Conservation (phyloP, 2,888 invertebrate genomes). For the Monopis laevigella region DNA sequence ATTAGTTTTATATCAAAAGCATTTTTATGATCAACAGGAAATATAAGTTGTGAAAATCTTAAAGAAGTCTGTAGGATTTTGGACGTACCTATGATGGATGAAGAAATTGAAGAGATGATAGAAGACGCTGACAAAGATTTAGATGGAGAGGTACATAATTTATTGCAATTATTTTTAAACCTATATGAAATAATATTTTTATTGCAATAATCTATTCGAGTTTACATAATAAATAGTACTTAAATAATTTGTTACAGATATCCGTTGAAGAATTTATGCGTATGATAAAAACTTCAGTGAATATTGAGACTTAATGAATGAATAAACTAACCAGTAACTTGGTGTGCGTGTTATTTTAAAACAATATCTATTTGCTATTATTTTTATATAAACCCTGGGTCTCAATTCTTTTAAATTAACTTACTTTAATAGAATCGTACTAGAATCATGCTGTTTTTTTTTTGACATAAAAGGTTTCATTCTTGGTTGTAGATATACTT, state of each 20-base stretch:
- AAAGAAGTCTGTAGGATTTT: slow-evolving; percentile 43
- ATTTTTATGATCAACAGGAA: slow-evolving; percentile 27
- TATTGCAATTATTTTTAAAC: background rate
- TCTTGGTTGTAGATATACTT: no score
- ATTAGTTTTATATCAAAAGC: no score
- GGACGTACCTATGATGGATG: slow-evolving; percentile 42
- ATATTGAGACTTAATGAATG: slow-evolving; percentile 45
- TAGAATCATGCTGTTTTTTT: no score
- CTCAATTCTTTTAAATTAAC: no score
- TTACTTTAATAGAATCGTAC: no score
- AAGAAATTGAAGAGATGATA: slow-evolving; percentile 60
- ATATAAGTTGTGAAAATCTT: slow-evolving; percentile 46
- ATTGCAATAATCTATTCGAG: no score
- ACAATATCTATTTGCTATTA: no score
- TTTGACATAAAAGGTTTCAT: no score
- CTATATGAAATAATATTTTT: slow-evolving; percentile 9
- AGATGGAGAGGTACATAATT: slow-evolving; percentile 47
- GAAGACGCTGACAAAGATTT: slow-evolving; percentile 56
- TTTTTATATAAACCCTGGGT: no score
- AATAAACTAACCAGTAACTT: no score
- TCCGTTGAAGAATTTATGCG: slow-evolving; percentile 51
- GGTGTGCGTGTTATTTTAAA: no score
- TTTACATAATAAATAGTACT: no score
- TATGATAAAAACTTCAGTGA: slow-evolving; percentile 48
- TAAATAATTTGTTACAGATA: slow-evolving; percentile 45